Evolutionary conservation across 2,888 invertebrate species (phyloP), one percentile per base, ranked within the genome.

Genomic region (Eupithecia pulchellata): DNA sequence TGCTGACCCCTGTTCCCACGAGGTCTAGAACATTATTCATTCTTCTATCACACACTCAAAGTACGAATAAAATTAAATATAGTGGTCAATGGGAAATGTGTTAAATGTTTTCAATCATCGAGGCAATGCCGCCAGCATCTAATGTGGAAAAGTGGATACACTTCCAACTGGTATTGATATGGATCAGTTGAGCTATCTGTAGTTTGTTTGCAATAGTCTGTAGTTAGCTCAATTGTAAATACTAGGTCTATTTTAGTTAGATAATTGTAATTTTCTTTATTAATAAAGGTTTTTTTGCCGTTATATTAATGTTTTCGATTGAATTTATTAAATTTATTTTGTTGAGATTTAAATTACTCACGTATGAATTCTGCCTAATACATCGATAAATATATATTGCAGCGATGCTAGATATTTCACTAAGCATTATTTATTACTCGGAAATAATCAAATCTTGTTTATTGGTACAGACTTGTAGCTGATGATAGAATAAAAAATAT

Each of bases 1-100:
- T n/a, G 17, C 14, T 74, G 74, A 74, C 78, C 78, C 78, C 70
- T 47, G 60, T 77, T 76, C 77, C 66, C 77, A 78, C 77, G 77
- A 34, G n/a, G 27, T 72, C 70, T 78, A 72, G 69, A 72, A 75
- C 73, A 73, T 74, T 71, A 78, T 72, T 62, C 57, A 42, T 29
- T 55, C 32, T 36, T 42, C 57, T 69, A 72, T 47, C 29, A 58
- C 14, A 61, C 32, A 34, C 30, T 32, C 0, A 13, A 27, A 17
- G 55, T 55, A 27, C 20, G 34, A 61, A 36, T 36, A 61, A 14
- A 34, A 61, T 61, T 34, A 61, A 61, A n/a, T n/a, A 32, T 11
- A 20, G n/a, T 60, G 20, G 34, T 34, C 60, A 34, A n/a, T 6
- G 17, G 30, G 8, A 20, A 20, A 4, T 1, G 55, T 25, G n/a